Conservation (phyloP, 2,113 vertebrate genomes). For the Hydrolagus affinis region DNA sequence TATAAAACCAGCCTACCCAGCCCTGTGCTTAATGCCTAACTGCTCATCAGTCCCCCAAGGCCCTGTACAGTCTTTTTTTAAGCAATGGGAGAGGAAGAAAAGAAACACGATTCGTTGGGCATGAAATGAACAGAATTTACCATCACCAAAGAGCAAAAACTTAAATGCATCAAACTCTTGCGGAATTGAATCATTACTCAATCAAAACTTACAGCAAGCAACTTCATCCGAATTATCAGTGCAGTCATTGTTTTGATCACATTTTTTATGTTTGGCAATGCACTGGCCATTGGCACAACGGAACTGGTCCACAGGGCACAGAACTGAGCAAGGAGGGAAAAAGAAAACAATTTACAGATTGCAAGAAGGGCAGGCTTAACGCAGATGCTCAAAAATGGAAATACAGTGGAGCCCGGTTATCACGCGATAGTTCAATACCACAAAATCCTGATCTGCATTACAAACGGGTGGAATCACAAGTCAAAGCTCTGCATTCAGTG, state of each 20-base stretch:
- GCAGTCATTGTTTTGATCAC: conserved; percentile 87
- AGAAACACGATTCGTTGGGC: not conserved
- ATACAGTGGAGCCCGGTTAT: too few relatives aligned
- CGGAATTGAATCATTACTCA: not conserved
- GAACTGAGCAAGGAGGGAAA: conserved; percentile 53
- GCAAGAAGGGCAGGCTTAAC: not conserved
- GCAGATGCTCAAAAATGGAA: not conserved
- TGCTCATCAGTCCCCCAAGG: too few relatives aligned
- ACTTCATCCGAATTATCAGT: conserved; percentile 84
- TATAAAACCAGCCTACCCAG: too few relatives aligned
- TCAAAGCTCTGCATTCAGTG: too few relatives aligned
- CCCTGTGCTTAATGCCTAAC: too few relatives aligned
- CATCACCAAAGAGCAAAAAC: not conserved
- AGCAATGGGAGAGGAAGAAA: not conserved
- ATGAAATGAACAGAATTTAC: not conserved
- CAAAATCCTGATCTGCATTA: too few relatives aligned
- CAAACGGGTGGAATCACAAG: too few relatives aligned
- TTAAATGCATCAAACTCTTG: not conserved
- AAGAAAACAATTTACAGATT: conserved; percentile 12
- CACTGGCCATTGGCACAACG: conserved; percentile 83
- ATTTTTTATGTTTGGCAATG: conserved; percentile 88
- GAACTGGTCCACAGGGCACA: conserved; percentile 80
- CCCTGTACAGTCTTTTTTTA: too few relatives aligned
- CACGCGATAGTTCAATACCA: too few relatives aligned
- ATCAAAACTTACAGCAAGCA: conserved; percentile 80